Evolutionary conservation across 37 sponge, comb jelly and placozoan species (phyloP).

Genomic region (Axinella damicornis): DNA sequence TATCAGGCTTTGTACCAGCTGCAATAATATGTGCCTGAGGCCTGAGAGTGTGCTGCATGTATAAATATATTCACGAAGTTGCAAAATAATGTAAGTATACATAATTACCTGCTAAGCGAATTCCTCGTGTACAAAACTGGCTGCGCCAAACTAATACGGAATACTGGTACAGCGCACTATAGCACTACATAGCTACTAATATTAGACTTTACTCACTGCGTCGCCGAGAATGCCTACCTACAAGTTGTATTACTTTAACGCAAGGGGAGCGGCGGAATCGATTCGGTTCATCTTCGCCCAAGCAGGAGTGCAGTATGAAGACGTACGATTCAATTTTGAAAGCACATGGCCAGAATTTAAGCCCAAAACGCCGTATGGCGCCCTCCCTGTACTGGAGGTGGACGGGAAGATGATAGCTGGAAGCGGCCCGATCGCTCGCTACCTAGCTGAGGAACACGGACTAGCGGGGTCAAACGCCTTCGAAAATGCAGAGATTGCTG

Average conservation of each 20-base stretch:
- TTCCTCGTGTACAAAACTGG: too few relatives aligned
- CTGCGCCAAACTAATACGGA: too few relatives aligned
- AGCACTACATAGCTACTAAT: too few relatives aligned
- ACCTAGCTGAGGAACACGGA: conserved; percentile 61
- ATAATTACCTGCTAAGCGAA: too few relatives aligned
- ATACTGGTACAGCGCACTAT: too few relatives aligned
- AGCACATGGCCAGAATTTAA: conserved; percentile 50
- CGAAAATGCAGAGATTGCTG: conserved; percentile 35
- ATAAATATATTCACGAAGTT: too few relatives aligned
- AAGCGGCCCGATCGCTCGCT: conserved; percentile 42
- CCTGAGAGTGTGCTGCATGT: too few relatives aligned
- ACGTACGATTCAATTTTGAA: conserved; percentile 27
- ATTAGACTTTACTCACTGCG: too few relatives aligned
- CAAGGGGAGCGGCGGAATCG: conserved; percentile 47
- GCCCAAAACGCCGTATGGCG: conserved; percentile 59
- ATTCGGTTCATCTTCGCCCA: conserved; percentile 54
- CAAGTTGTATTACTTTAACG: conserved; percentile 59
- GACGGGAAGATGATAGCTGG: conserved; percentile 76
- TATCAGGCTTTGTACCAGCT: too few relatives aligned
- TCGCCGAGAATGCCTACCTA: conserved; percentile 60
- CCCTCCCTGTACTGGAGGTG: conserved; percentile 64
- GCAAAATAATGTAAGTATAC: too few relatives aligned
- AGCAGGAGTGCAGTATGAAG: conserved; percentile 57
- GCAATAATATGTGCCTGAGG: too few relatives aligned
- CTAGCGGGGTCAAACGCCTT: conserved; percentile 60